Conservation (phyloP, 2,888 invertebrate species). For the Arctia plantaginis region DNA sequence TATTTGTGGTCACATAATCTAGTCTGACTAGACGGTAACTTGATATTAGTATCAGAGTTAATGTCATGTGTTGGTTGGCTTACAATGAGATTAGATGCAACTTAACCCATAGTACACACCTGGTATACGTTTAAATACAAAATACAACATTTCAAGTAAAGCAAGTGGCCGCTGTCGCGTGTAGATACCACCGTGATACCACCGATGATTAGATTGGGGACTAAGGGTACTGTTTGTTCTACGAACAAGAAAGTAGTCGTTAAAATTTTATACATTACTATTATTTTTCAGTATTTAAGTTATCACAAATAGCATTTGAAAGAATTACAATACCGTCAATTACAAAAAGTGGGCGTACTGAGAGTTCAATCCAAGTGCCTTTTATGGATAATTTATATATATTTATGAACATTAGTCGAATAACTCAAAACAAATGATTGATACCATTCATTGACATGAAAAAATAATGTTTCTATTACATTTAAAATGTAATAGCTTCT, state of each 20-base stretch:
- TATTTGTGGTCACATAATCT: slow-evolving; percentile 76
- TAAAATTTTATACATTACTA: neutral
- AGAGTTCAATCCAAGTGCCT: neutral
- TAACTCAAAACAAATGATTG: too few relatives aligned
- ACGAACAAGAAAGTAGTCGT: neutral
- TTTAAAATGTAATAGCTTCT: neutral
- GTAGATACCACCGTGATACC: neutral
- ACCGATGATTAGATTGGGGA: neutral
- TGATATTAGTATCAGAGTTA: slow-evolving; percentile 64
- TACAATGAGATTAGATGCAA: slow-evolving; percentile 43
- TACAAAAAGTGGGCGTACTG: neutral
- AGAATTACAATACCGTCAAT: neutral
- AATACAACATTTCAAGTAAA: neutral
- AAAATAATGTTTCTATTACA: neutral
- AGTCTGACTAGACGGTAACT: slow-evolving; percentile 70
- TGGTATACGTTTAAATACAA: neutral
- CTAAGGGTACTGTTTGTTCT: neutral
- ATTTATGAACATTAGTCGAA: too few relatives aligned
- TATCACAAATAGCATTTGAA: neutral
- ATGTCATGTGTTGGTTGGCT: slow-evolving; percentile 46
- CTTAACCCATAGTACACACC: slow-evolving; percentile 14
- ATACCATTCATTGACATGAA: neutral
- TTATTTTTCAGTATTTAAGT: neutral
- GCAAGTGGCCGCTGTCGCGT: neutral
- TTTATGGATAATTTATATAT: neutral